Evolutionary conservation across 2,888 invertebrate species (phyloP).

Genomic region (Calameuta filiformis): DNA sequence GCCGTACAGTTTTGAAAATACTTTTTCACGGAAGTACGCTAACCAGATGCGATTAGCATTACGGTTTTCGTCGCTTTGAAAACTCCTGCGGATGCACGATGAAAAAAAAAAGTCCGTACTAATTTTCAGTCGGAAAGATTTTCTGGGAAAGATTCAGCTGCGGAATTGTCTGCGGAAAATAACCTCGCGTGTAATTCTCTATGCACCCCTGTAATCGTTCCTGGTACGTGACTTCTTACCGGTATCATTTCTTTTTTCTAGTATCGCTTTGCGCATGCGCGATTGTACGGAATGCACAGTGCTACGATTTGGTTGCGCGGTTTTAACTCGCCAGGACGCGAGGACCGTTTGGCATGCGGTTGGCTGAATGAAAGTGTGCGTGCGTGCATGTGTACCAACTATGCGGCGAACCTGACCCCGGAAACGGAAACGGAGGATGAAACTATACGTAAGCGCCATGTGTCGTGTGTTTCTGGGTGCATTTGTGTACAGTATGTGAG

Average conservation of each 20-base stretch:
- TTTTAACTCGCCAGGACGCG: not conserved
- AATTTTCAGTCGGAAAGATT: not conserved
- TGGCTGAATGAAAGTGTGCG: constrained; percentile 10
- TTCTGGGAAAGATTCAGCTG: not conserved
- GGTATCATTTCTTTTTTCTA: not conserved
- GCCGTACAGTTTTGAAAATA: not conserved
- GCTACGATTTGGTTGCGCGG: not conserved
- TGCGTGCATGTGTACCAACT: constrained; percentile 16
- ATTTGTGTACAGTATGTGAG: not conserved
- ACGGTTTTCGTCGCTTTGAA: not conserved
- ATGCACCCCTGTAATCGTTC: not conserved
- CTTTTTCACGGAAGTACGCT: not conserved
- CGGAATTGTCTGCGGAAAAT: not conserved
- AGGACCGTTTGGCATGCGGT: not conserved
- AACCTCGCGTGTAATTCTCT: not conserved
- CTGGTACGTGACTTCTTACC: not conserved
- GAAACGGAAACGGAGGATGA: constrained; percentile 43
- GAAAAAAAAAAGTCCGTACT: not conserved
- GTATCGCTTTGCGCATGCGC: not conserved
- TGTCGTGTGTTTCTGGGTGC: constrained; percentile 23
- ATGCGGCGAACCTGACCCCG: constrained; percentile 30
- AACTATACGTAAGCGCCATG: constrained; percentile 23
- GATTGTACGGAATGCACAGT: not conserved
- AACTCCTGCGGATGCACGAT: not conserved
- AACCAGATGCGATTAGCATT: not conserved